Percentiles rank a stretch among this genome's conserved stretches.
These are phyloP conservation scores for Brachyopa scutellaris DNA, from an alignment of 2,888 invertebrate species.

Conservation along the genomic window DNA sequence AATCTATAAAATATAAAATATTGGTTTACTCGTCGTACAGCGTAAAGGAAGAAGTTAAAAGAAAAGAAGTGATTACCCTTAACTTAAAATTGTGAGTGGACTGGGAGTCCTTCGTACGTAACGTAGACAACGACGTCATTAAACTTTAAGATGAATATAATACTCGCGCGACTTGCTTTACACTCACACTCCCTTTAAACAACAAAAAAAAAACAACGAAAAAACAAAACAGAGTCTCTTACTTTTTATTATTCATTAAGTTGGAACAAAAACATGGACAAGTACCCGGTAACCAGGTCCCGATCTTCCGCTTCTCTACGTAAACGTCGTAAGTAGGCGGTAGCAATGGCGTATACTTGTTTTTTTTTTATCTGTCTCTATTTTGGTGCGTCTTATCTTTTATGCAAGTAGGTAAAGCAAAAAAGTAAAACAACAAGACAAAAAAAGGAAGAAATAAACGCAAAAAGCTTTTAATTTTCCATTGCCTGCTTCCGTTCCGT, in stretches of 20 bases:
- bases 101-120: too few species aligned
- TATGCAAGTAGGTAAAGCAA: constrained; percentile 5
- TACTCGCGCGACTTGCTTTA: constrained; percentile 19
- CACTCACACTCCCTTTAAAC: too few species aligned
- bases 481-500: constrained; percentile 66
- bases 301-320: constrained; percentile 23
- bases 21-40: too few species aligned
- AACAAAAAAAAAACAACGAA: too few species aligned
- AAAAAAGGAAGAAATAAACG: constrained; percentile 40
- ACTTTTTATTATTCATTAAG: constrained; percentile 71
- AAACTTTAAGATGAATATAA: constrained; percentile 67
- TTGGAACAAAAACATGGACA: constrained; percentile 69
- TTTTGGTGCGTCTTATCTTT: constrained; percentile 47
- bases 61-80: constrained; percentile 62
- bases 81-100: constrained; percentile 40
- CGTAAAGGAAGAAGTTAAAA: constrained; percentile 19
- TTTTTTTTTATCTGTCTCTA: constrained; percentile 17
- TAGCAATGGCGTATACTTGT: background rate
- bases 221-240: constrained; percentile 45
- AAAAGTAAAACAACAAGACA: background rate
- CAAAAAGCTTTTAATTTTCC: constrained; percentile 71
- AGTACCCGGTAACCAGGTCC: constrained; percentile 58
- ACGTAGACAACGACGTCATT: constrained; percentile 49
- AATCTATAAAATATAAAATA: constrained; percentile 36
- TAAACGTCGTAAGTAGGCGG: constrained; percentile 56